Evolutionary conservation across 2,113 vertebrate species (phyloP).

Genomic region (Aegotheles bennettii): DNA sequence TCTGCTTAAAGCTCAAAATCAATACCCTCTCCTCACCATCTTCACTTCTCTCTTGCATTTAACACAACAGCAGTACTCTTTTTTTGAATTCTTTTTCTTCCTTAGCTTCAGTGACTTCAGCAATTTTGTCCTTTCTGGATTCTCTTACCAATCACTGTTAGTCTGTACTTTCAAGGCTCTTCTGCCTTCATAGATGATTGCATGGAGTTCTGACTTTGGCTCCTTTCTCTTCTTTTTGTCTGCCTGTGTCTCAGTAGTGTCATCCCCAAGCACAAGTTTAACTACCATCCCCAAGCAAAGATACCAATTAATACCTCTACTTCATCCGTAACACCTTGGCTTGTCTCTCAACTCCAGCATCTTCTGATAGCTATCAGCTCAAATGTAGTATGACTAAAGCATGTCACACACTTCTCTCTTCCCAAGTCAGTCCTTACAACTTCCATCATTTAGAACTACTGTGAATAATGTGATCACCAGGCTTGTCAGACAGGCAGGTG

Average conservation of each 20-base stretch:
- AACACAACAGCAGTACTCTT: neutral
- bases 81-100: neutral
- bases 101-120: neutral
- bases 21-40: neutral
- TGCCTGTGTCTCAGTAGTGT: neutral
- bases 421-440: neutral
- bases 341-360: neutral
- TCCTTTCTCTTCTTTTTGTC: neutral
- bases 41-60: neutral
- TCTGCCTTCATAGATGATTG: neutral
- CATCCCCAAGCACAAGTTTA: neutral
- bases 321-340: neutral
- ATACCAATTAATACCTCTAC: neutral
- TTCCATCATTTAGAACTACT: neutral
- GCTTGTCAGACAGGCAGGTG: neutral
- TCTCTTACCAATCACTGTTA: neutral
- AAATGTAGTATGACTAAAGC: neutral
- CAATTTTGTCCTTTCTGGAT: neutral
- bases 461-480: neutral
- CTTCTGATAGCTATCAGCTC: neutral
- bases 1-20: neutral
- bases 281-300: neutral
- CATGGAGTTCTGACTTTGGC: neutral
- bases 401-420: neutral
- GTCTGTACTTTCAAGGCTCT: neutral